Evolutionary conservation across 2,888 invertebrate species (phyloP), one percentile per base, ranked within the genome.

Genomic region (Trichopoda pennipes): DNA sequence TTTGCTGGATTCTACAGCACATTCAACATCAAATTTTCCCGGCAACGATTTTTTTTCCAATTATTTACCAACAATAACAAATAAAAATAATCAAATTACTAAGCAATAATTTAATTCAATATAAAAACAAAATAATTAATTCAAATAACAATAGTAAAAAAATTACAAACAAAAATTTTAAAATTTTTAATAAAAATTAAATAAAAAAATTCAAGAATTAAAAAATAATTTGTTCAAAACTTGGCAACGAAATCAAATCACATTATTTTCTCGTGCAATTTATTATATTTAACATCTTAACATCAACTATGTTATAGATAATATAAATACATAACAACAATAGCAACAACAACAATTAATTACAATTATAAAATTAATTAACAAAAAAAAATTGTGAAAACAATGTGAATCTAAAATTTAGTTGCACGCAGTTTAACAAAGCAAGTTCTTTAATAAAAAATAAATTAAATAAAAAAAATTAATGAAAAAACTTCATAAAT

Each of bases 1-100:
- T 87, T 87, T 86, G 86, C 87, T 87, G 85, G 85, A 86, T 85
- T 86, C 86, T 85, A 85, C 86, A 86, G 85, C 87, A 86, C 86
- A 86, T 85, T 87, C 81, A 85, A 83, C 81, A 86, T 84, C 84
- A 85, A 72, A 85, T 86, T 86, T 86, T 87, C 85, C 86, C 86
- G 86, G 86, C 86, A 86, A 86, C 77, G 80, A 84, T 84, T 86
- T 86, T 86, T n/a, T 87, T 85, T 85, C 84, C 72, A 80, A 84
- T 85, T 84, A 80, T 84, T 85, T 85, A 75, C 68, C 68, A 78
- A 68, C 72, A 64, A 76, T 63, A 83, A 78, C 38, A 69, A 70
- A 44, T 58, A 70, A 8, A 38, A n/a, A 55, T 38, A 69, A 70
- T 17, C 49, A 70, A 9, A 38, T 17, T 44, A 73, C n/a, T 7